Evolutionary conservation across 1,140 invertebrate genomes (phyloP).

Genomic region (Lordiphosa clarofinis): DNA sequence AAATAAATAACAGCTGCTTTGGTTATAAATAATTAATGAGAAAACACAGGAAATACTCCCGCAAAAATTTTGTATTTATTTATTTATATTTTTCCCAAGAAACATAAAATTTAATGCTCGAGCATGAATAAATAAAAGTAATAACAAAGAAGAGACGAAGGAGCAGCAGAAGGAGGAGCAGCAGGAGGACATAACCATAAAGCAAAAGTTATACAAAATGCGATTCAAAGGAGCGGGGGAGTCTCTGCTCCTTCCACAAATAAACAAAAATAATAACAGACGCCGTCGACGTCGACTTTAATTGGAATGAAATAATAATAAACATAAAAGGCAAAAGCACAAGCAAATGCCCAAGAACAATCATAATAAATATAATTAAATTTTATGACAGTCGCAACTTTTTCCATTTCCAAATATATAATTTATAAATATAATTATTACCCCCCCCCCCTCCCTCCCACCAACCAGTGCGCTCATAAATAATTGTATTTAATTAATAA

Average conservation of each 20-base stretch:
- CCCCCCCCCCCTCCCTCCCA: constrained; percentile 16
- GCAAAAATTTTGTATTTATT: constrained; percentile 50
- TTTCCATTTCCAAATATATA: constrained; percentile 25
- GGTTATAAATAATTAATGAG: constrained; percentile 68
- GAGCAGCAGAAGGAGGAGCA: constrained; percentile 8
- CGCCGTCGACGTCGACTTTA: constrained; percentile 40
- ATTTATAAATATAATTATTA: constrained; percentile 67
- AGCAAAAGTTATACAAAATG: constrained; percentile 11
- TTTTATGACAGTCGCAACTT: constrained; percentile 42
- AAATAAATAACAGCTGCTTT: constrained; percentile 49
- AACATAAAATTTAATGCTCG: constrained; percentile 68
- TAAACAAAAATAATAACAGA: constrained; percentile 9
- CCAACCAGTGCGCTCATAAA: constrained; percentile 38
- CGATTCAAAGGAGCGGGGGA: too few species aligned
- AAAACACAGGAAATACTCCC: constrained; percentile 32
- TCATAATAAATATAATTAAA: constrained; percentile 78
- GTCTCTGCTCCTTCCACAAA: neutral
- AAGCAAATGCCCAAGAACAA: constrained; percentile 46
- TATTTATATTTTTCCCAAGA: constrained; percentile 58
- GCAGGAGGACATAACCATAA: constrained; percentile 41
- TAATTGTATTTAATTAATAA: constrained; percentile 78
- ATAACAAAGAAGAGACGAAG: constrained; percentile 16
- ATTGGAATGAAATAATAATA: constrained; percentile 77
- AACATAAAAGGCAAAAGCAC: constrained; percentile 53
- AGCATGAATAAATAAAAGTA: constrained; percentile 49